phyloP scores from a whole-genome alignment of 2,113 vertebrate species.

The Triplophysa rosa region DNA sequence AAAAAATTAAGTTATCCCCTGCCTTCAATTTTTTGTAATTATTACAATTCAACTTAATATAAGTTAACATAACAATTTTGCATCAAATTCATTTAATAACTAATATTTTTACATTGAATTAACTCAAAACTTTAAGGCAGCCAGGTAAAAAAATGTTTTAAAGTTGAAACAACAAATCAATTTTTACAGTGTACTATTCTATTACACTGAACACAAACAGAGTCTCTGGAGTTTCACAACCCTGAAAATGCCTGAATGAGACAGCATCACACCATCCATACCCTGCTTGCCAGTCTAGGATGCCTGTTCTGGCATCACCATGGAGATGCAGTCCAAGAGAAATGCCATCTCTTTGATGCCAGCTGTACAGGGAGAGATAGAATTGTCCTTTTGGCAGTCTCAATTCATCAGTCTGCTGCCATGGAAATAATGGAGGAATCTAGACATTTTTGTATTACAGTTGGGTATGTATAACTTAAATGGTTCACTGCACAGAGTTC shows the following conservation, averaged over 20 bases:
- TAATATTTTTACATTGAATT: too few species aligned
- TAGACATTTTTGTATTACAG: slow-evolving; percentile 31
- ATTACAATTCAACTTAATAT: too few species aligned
- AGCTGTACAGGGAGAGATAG: neutral
- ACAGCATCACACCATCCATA: neutral
- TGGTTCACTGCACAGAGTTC: neutral
- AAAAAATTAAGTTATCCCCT: too few species aligned
- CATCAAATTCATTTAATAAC: too few species aligned
- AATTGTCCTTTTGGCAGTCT: slow-evolving; percentile 27
- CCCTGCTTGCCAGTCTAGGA: neutral
- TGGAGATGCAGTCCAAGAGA: slow-evolving; percentile 20
- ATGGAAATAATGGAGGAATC: slow-evolving; percentile 28
- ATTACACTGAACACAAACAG: too few species aligned
- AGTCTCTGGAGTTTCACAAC: too few species aligned
- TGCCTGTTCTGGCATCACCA: slow-evolving; percentile 5
- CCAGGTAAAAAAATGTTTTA: too few species aligned
- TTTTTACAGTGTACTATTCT: neutral
- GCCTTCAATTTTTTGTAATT: too few species aligned
- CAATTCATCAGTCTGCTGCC: slow-evolving; percentile 15
- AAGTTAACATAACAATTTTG: too few species aligned
- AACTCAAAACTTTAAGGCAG: too few species aligned
- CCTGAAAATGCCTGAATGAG: neutral
- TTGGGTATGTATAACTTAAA: slow-evolving; percentile 3
- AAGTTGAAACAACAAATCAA: too few species aligned
- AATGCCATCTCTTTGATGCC: slow-evolving; percentile 11